Base-by-base conservation (phyloP, 2,113 vertebrate species). In the Eurystomus gularis region DNA sequence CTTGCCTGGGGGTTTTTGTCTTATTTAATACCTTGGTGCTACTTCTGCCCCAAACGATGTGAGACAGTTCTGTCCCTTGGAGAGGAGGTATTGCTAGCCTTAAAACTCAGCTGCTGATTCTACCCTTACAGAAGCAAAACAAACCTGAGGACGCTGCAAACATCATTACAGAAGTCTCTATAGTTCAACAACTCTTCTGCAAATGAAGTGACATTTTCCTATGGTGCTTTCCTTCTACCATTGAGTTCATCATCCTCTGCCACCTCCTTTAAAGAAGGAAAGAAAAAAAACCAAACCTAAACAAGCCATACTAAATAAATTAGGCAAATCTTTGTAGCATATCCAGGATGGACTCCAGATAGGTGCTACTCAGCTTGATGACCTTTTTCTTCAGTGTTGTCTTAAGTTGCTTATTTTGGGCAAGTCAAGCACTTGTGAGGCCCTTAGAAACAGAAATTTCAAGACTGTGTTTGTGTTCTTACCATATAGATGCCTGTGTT, bases 401-500 rank as follows among this genome's bases (percentile, higher is more conserved):
- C 44, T 65, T 66, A 6, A 5, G 10, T 58, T 26, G 6, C 12
- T 72, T 6, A 23, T 46, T 90, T 79, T 84, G 35, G 17, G 8
- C 37, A 42, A 18, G 6, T 58, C 57, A 54, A 66, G 29, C 13
- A 17, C 17, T n/a, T 62, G 5, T 4, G 24, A 82, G 4, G 7
- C 6, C 20, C 58, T 88, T 61, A 24, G 24, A 84, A 75, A 70
- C 0, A 28, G 21, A 51, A 61, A 24, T 62, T 5, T 57, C 13
- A 9, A 21, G 52, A 31, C 23, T 57, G 8, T 49, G 3, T 49
- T 69, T 90, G 42, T 2, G 0, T 71, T 55, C n/a, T 84, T 79
- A 46, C 25, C 5, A 7, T 26, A 16, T 7, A 24, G 25, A 7
- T n/a, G 40, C 24, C 7, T 69, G 2, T 3, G 1, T 12, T 64